These are phyloP conservation scores for Drosophila pruinosa DNA, from an alignment of 1,140 invertebrate species.

Conservation along the genomic window DNA sequence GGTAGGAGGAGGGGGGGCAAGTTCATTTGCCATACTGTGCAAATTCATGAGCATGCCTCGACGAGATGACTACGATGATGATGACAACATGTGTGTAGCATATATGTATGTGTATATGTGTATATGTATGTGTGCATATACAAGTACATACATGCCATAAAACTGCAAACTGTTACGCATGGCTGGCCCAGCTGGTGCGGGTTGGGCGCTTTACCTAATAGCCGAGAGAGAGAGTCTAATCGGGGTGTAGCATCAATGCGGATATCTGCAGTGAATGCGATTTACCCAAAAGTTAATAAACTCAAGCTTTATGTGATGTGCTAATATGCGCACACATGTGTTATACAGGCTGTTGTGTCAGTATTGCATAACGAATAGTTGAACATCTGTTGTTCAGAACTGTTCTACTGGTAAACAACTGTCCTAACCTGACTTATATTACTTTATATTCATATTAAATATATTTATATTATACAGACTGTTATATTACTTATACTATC, in stretches of 20 bases:
- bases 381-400: neutral
- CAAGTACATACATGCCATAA: slow-evolving; percentile 3
- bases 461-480: slow-evolving; percentile 9
- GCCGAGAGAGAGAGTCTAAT: too few relatives aligned
- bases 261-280: neutral
- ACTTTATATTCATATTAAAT: too few relatives aligned
- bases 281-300: neutral
- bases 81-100: slow-evolving; percentile 68
- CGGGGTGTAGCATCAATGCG: neutral
- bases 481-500: neutral
- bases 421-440: too few relatives aligned
- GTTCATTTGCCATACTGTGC: slow-evolving; percentile 60
- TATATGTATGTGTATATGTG: slow-evolving; percentile 32
- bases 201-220: too few relatives aligned
- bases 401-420: neutral
- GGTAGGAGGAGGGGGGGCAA: slow-evolving; percentile 52
- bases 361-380: too few relatives aligned
- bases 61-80: slow-evolving; percentile 11
- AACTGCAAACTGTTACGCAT: slow-evolving; percentile 47
- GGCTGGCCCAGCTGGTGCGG: neutral
- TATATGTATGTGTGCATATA: neutral
- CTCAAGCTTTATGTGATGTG: too few relatives aligned
- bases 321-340: too few relatives aligned
- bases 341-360: neutral
- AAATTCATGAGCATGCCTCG: slow-evolving; percentile 73